These are phyloP conservation scores for Platycheirus rosarum DNA, from an alignment of 2,888 invertebrate genomes.

Conservation along the genomic window DNA sequence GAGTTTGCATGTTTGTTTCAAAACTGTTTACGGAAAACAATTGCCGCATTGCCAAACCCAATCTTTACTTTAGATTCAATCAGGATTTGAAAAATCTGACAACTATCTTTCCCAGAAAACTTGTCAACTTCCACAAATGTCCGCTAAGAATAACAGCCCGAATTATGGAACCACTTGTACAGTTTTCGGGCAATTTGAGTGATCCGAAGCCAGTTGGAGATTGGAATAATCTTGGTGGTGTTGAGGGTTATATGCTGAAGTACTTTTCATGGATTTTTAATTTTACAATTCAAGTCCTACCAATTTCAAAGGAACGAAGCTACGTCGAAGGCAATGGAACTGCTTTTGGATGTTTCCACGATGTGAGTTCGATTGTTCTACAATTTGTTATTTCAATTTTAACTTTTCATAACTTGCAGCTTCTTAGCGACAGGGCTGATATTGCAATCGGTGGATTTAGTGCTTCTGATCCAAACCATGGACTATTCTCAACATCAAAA, in stretches of 20 bases:
- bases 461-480: slow-evolving; percentile 73
- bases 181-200: slow-evolving; percentile 76
- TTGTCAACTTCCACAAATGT: slow-evolving; percentile 76
- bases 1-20: slow-evolving; percentile 2
- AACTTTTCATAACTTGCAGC: slow-evolving; percentile 64
- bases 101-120: slow-evolving; percentile 75
- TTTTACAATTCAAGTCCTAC: slow-evolving; percentile 76
- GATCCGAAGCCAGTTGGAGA: slow-evolving; percentile 72
- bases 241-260: slow-evolving; percentile 79
- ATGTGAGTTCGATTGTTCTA: slow-evolving; percentile 72
- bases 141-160: slow-evolving; percentile 76
- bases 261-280: slow-evolving; percentile 75
- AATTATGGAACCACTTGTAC: slow-evolving; percentile 75
- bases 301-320: slow-evolving; percentile 71
- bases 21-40: neutral
- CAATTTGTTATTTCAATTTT: too few species aligned
- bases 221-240: slow-evolving; percentile 75
- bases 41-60: neutral
- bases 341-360: slow-evolving; percentile 76
- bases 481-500: slow-evolving; percentile 75
- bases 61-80: slow-evolving; percentile 6
- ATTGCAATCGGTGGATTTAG: slow-evolving; percentile 78
- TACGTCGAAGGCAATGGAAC: slow-evolving; percentile 56
- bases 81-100: slow-evolving; percentile 36
- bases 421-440: slow-evolving; percentile 75